A percentile compares a stretch with the other conserved stretches of the same genome.
These are phyloP conservation scores for Centropus unirufus DNA, from an alignment of 2,113 vertebrate genomes.

Conservation along the genomic window DNA sequence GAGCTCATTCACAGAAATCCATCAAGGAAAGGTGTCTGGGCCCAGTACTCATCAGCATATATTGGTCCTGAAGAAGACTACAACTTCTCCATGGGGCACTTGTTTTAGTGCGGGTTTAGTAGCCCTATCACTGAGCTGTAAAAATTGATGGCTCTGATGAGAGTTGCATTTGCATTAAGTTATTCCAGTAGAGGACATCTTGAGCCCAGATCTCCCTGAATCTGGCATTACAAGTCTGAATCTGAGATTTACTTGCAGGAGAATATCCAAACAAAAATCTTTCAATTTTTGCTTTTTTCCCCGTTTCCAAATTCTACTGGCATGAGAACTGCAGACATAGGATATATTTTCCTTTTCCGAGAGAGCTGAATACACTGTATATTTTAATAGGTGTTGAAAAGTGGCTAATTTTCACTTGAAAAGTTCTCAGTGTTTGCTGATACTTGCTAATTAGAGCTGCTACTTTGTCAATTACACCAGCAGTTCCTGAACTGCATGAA, in stretches of 20 bases:
- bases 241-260: background rate
- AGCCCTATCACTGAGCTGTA: background rate
- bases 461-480: background rate
- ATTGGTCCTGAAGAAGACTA: background rate
- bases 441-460: slow-evolving; percentile 7
- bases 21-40: background rate
- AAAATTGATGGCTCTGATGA: background rate
- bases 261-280: background rate
- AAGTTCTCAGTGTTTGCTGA: background rate
- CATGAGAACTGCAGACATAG: background rate
- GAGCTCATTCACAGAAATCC: background rate
- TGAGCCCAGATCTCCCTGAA: background rate
- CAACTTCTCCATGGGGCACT: background rate
- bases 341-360: background rate
- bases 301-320: background rate
- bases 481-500: background rate
- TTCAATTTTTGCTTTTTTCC: background rate
- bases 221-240: background rate
- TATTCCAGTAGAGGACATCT: background rate
- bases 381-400: background rate
- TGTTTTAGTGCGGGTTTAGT: background rate
- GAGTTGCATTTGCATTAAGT: background rate
- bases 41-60: background rate
- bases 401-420: background rate
- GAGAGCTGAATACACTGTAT: background rate